Evolutionary conservation across 2,888 invertebrate species (phyloP), one percentile per base, ranked within the genome.

Genomic region (Eristalinus aeneus): DNA sequence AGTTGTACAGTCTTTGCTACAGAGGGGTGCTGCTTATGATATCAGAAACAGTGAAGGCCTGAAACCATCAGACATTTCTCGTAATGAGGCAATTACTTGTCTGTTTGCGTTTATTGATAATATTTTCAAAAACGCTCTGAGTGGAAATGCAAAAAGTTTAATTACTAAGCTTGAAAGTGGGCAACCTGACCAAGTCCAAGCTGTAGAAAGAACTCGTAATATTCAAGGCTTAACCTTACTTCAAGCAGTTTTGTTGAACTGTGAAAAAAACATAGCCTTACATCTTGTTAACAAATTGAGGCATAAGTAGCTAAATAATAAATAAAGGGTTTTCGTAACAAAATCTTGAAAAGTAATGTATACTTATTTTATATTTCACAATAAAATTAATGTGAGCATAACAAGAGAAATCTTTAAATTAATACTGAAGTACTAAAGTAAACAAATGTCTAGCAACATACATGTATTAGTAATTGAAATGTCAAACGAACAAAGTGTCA

Each of bases 1-100:
- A 27, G 22, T 75, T 10, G 36, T 71, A 77, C 34, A 78, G 65
- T 34, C 27, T 16, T 58, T 87, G 46, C 56, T 80, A 72, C 31
- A 65, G 32, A 46, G 77, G 39, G 89, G 88, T 58, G 89, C 81
- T 20, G 67, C 74, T 9, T 73, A 84, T 31, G 65, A 88, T 65
- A 72, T 64, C 16, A 68, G 27, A 74, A 79, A 65, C 11, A 58
- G 69, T 4, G 39, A 60, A 11, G 53, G 60, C 2, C 11, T 60
- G 20, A 53, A 16, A 22, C 67, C 75, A 16, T 31, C 22, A 11
- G 23, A 67, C 1, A 11, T 67, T 6, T 60, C 46, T 5, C 46
- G n/a, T 0, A 31, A 67, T 8, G 8, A 16, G 5, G 27, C 12
- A 65, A 20, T 74, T n/a, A 65, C 1, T 16, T 10, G 20, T 4